These are phyloP conservation scores for Saccostrea cuccullata DNA, from an alignment of 1,140 invertebrate species.

Conservation along the genomic window DNA sequence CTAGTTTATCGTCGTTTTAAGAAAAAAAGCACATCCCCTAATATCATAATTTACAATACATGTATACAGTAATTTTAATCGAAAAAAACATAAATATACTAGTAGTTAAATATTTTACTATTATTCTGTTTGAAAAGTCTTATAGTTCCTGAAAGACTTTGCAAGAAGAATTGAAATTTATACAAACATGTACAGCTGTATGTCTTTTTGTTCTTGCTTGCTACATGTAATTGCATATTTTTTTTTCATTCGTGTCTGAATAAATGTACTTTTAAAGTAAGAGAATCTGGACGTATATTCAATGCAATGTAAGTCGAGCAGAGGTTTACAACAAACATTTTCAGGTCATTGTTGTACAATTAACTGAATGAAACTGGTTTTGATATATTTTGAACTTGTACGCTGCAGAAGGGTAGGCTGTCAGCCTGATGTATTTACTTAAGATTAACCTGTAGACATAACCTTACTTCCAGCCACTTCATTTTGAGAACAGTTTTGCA, in stretches of 20 bases:
- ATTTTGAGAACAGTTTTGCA: background rate
- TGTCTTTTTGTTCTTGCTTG: background rate
- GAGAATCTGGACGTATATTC: no score
- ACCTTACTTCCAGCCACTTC: background rate
- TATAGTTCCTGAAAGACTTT: no score
- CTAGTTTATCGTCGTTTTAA: no score
- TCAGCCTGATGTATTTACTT: background rate
- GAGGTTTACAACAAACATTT: background rate
- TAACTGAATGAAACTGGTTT: slow-evolving; percentile 1
- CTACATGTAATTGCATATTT: background rate
- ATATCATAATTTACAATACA: no score
- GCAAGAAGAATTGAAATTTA: no score
- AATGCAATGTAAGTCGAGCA: background rate
- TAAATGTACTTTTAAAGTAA: no score
- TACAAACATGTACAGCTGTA: background rate
- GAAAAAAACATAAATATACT: no score
- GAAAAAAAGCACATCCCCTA: no score
- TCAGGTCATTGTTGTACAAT: background rate
- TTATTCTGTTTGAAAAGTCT: no score
- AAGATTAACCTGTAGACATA: background rate
- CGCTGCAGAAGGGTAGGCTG: background rate
- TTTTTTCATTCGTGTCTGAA: background rate
- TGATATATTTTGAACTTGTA: slow-evolving; percentile 27
- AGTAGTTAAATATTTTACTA: no score
- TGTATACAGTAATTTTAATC: no score